Evolutionary conservation across 2,888 invertebrate species (phyloP).

Genomic region (Drosophila silvestris): DNA sequence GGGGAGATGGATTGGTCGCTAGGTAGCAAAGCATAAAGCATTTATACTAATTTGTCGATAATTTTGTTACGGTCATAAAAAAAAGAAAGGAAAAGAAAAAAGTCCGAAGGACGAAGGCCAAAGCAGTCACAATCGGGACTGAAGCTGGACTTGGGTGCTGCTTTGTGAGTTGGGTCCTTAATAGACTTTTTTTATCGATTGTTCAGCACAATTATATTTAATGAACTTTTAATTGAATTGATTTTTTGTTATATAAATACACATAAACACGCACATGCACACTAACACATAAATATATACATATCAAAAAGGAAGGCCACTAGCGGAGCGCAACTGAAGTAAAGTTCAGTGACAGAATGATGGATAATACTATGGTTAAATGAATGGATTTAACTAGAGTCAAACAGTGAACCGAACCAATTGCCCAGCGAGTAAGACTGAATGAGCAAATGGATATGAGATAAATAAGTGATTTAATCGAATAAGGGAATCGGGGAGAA

Average conservation of each 20-base stretch:
- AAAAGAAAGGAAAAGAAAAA: constrained; percentile 1
- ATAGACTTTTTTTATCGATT: constrained; percentile 65
- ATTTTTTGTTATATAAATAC: constrained; percentile 54
- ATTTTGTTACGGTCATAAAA: constrained; percentile 69
- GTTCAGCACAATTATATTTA: constrained; percentile 66
- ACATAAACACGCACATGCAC: constrained; percentile 11
- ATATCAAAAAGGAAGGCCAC: constrained; percentile 10
- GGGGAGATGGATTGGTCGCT: constrained; percentile 35
- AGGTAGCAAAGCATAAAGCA: constrained; percentile 63
- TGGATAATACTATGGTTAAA: constrained; percentile 43
- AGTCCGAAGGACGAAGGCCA: constrained; percentile 12
- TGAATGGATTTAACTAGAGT: constrained; percentile 35
- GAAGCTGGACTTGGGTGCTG: constrained; percentile 17
- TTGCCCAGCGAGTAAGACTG: constrained; percentile 9
- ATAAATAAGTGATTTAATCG: constrained; percentile 27
- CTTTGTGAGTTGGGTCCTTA: constrained; percentile 39
- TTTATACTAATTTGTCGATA: constrained; percentile 78
- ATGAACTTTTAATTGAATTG: constrained; percentile 77
- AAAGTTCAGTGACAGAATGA: constrained; percentile 49
- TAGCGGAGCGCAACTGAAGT: constrained; percentile 16
- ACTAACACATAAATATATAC: constrained; percentile 1
- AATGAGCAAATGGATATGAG: constrained; percentile 18
- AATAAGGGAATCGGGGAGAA: neutral
- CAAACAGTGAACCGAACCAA: constrained; percentile 30
- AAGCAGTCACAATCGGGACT: constrained; percentile 7